Conservation (phyloP, 2,888 invertebrate genomes). For the Diplazon laetatorius region DNA sequence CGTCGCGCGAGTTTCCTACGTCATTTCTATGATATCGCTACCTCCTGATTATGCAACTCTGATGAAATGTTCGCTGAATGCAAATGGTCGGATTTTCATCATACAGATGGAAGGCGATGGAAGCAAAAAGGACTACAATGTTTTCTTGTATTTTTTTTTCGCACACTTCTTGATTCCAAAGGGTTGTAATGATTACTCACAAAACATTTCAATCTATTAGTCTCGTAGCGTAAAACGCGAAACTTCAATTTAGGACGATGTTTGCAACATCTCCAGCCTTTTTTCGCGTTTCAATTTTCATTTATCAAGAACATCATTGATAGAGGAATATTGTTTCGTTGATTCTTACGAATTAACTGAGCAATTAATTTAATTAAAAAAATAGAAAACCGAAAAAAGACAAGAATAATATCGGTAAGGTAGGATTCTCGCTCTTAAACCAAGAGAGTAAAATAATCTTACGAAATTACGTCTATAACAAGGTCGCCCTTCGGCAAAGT, state of each 20-base stretch:
- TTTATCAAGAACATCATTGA: no score
- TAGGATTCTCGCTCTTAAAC: no score
- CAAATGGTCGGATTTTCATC: conserved; percentile 60
- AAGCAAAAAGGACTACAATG: conserved; percentile 12
- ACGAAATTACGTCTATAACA: no score
- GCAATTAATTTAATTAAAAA: no score
- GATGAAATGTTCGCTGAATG: conserved; percentile 58
- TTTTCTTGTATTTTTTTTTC: conserved; percentile 50
- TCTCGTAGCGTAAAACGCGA: background rate
- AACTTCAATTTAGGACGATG: conserved; percentile 4
- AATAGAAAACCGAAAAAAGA: no score
- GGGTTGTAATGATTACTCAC: background rate
- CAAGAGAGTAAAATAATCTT: no score
- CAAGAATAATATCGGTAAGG: no score
- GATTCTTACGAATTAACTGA: no score
- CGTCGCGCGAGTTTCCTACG: conserved; percentile 73
- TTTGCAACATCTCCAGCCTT: background rate
- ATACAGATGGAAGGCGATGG: conserved; percentile 34
- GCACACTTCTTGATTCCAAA: conserved; percentile 3
- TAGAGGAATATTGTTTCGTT: no score
- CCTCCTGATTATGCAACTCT: conserved; percentile 71
- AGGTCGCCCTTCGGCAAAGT: no score
- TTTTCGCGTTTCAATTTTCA: no score
- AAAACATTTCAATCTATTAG: conserved; percentile 37
- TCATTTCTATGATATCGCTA: conserved; percentile 66